Evolutionary conservation across 64 coral and sea anemone genomes (phyloP), one percentile per base, ranked within the genome.

Genomic region (Montipora cactus): DNA sequence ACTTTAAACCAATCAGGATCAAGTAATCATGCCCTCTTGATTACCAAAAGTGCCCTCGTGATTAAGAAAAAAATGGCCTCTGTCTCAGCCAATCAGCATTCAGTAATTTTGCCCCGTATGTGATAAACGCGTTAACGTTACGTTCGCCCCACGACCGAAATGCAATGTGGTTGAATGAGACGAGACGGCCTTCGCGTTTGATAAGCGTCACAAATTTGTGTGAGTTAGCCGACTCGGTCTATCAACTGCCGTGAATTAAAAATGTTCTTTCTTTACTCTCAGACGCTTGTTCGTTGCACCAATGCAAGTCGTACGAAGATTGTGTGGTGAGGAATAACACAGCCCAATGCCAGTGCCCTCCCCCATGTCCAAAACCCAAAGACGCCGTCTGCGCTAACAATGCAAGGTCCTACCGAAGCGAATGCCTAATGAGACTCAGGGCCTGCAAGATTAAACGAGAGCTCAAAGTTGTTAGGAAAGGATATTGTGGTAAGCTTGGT

Each of bases 401-500:
- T 55, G 75, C 62, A 25, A 92, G 19, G 49, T 8, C 67, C 1
- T 89, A 95, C 70, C 53, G 5, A 20, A 95, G 55, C 67, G 69
- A 82, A 68, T 95, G 94, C 37, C 10, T 21, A 4, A 58, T 95
- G 82, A 73, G 77, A 47, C n/a, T 64, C 11, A 91, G 88, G 28
- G 89, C 94, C 7, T 95, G 94, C 62, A 77, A 71, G 15, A 59
- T n/a, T 5, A 68, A 53, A 15, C 28, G 55, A 77, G 66, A 64
- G 8, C 49, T 95, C 7, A 70, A 53, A 69, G 85, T 88, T 67
- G 88, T 95, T 8, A 88, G 79, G 8, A 84, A 92, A 52, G 94
- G 94, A 67, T 9, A 69, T 44, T 95, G 94, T 88, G 90, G 94
- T 95, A 76, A 81, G 94, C 48, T 18, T 28, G 2, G 4, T 52